A percentile compares a stretch with the other conserved stretches of the same genome.
phyloP scores from a whole-genome alignment of 1,140 invertebrate genomes.

The Tetramorium alpestre region DNA sequence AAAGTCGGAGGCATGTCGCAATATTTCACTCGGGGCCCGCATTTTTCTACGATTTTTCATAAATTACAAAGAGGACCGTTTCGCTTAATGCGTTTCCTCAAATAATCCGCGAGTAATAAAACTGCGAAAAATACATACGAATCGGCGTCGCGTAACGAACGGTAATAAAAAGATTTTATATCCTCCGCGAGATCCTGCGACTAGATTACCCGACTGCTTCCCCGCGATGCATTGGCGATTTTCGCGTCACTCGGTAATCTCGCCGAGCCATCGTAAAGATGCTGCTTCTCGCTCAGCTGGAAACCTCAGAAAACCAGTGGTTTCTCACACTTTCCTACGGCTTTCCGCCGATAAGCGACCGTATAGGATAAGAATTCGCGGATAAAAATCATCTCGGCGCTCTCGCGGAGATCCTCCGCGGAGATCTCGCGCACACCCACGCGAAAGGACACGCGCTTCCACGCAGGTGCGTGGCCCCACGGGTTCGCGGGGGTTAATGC shows the following conservation, averaged over 20 bases:
- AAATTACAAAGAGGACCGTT: slow-evolving; percentile 3
- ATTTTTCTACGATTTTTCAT: slow-evolving; percentile 25
- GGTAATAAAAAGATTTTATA: slow-evolving; percentile 10
- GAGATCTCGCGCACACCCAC: slow-evolving; percentile 63
- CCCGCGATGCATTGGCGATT: slow-evolving; percentile 5
- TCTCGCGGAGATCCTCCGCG: slow-evolving; percentile 28
- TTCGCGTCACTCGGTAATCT: slow-evolving; percentile 40
- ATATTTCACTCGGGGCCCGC: not conserved
- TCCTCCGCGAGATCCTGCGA: not conserved
- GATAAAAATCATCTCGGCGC: slow-evolving; percentile 23
- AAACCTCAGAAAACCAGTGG: not conserved
- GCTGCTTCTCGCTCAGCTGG: slow-evolving; percentile 16
- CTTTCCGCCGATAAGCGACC: slow-evolving; percentile 6
- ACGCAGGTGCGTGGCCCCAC: slow-evolving; percentile 65
- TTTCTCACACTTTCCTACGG: slow-evolving; percentile 45
- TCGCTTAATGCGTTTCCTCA: not conserved
- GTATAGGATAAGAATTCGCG: not conserved
- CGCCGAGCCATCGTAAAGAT: slow-evolving; percentile 24
- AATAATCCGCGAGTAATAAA: slow-evolving; percentile 15
- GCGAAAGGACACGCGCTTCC: slow-evolving; percentile 60
- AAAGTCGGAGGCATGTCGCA: slow-evolving; percentile 6
- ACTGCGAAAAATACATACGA: not conserved
- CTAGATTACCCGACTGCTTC: slow-evolving; percentile 30
- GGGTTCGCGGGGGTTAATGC: slow-evolving; percentile 74
- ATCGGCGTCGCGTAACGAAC: not conserved